Evolutionary conservation across 1,140 invertebrate genomes (phyloP), one percentile per base, ranked within the genome.

Genomic region (Coelopa frigida): DNA sequence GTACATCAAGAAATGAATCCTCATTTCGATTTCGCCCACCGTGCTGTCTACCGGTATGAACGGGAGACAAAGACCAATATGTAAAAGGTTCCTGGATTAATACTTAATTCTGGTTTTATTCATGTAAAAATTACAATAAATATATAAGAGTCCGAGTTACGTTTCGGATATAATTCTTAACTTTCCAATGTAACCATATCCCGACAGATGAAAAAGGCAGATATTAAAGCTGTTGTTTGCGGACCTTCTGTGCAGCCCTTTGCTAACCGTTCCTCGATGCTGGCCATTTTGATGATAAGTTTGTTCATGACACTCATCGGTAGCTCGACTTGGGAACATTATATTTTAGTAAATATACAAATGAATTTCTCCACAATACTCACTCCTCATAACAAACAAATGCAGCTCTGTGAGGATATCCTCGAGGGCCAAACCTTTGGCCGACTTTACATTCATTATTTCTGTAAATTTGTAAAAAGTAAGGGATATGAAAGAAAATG

Each of bases 401-500:
- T 95, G 91, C 20, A 95, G 70, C 73, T 96, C 90, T 17, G 88
- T 87, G 23, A 96, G 61, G 59, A 96, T 93, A 64, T 97, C 94
- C 54, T 83, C 80, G 6, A 96, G 71, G 2, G 94, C 91, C 33
- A 95, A 72, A 8, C 93, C 92, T 76, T 94, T 94, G 1, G 79
- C 71, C 20, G 82, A 80, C 73, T 96, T 92, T 26, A 95, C 61
- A 56, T 85, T 76, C 70, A 85, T 78, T 42, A 93, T 86, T 75
- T 91, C 89, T 92, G 59, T 50, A 64, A 70, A 48, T 12, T 24
- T 15, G 40, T 14, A 32, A 43, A 17, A 38, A 21, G 20, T 2
- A 10, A 23, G 22, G 1, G 12, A n/a, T n/a, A n/a, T n/a, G n/a
- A n/a, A 32, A 10, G n/a, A 23, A 40, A 22, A n/a, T 5, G 11